phyloP scores from a whole-genome alignment of 2,888 invertebrate species.

The Eupithecia abbreviata region DNA sequence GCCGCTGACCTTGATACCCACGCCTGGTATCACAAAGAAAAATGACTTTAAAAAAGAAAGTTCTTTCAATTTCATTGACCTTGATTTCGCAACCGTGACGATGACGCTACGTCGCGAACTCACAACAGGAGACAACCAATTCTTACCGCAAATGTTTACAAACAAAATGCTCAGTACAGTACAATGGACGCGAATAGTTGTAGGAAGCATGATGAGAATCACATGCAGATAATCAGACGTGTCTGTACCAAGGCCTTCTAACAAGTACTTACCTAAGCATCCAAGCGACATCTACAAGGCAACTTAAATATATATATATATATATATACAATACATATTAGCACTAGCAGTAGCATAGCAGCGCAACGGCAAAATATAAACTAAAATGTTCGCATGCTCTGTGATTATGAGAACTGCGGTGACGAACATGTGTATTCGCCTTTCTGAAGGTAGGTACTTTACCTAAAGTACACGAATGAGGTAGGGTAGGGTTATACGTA shows the following conservation, averaged over 20 bases:
- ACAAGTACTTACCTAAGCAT: not conserved
- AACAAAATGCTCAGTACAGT: constrained; percentile 53
- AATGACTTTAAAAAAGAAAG: constrained; percentile 62
- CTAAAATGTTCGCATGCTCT: not conserved
- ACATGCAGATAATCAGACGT: constrained; percentile 31
- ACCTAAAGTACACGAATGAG: not conserved
- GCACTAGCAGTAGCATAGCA: not conserved
- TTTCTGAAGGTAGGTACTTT: not conserved
- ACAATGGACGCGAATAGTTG: constrained; percentile 40
- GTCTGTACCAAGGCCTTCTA: constrained; percentile 39
- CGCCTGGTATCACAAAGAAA: constrained; percentile 51
- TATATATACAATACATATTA: not conserved
- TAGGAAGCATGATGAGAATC: constrained; percentile 34
- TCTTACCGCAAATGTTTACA: constrained; percentile 58
- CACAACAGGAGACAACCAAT: constrained; percentile 44
- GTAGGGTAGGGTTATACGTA: not conserved
- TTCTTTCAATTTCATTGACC: constrained; percentile 74
- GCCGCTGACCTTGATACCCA: constrained; percentile 56
- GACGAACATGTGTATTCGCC: not conserved
- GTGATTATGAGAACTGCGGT: not conserved
- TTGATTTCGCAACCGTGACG: constrained; percentile 65
- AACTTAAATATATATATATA: not conserved
- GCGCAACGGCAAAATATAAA: not conserved
- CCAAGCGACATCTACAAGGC: not conserved
- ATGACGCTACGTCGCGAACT: constrained; percentile 52